phyloP scores from a whole-genome alignment of 2,888 invertebrate species.

The Eupithecia subfuscata region DNA sequence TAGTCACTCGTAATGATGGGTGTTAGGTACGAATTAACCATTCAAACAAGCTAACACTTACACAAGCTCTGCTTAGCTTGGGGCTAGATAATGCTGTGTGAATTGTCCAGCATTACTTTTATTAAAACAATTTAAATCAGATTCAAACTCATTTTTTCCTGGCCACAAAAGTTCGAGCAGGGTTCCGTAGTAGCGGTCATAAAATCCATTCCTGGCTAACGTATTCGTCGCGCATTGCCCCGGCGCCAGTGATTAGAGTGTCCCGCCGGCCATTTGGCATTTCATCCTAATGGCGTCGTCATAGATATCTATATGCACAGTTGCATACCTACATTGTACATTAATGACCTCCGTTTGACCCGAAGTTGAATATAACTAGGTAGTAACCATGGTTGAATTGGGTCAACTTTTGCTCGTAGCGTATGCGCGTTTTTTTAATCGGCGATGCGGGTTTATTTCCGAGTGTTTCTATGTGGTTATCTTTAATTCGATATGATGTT shows the following conservation, averaged over 20 bases:
- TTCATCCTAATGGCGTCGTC: conserved; percentile 13
- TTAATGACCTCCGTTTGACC: not conserved
- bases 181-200: conserved; percentile 8
- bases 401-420: not conserved
- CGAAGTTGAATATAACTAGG: not conserved
- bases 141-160: not conserved
- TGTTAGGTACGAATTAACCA: too few species aligned
- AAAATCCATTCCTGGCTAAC: conserved; percentile 15
- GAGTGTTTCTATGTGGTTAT: too few species aligned
- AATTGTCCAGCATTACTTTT: too few species aligned
- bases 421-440: not conserved
- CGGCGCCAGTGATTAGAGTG: conserved; percentile 13
- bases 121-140: too few species aligned
- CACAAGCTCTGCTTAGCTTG: too few species aligned
- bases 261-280: conserved; percentile 13
- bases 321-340: conserved; percentile 1
- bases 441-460: too few species aligned
- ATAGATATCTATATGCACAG: not conserved
- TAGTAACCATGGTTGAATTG: not conserved
- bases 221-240: conserved; percentile 9
- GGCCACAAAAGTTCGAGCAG: not conserved
- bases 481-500: too few species aligned
- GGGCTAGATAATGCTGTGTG: too few species aligned
- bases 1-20: too few species aligned
- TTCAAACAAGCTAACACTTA: too few species aligned